These are phyloP conservation scores for Syrmaticus mikado DNA, from an alignment of 2,113 vertebrate genomes.

Conservation along the genomic window DNA sequence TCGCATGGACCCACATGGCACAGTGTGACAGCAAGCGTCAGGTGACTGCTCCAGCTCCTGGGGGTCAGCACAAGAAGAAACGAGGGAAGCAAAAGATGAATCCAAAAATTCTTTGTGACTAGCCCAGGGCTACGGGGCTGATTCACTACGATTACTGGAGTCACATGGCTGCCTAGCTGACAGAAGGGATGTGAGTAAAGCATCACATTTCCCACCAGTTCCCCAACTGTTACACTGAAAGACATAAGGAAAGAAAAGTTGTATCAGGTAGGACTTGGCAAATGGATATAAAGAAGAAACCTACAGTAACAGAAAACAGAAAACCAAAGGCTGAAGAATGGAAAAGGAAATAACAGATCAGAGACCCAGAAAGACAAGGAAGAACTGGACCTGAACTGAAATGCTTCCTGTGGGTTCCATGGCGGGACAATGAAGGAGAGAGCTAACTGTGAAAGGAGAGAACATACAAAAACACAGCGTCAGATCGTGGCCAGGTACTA, in stretches of 20 bases:
- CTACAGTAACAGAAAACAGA: neutral
- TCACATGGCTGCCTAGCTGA: constrained; percentile 22
- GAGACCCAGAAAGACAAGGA: neutral
- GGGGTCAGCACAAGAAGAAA: neutral
- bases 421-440: accelerated
- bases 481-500: neutral
- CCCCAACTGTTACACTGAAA: constrained; percentile 32
- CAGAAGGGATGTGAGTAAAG: constrained; percentile 43
- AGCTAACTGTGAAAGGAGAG: neutral
- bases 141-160: constrained; percentile 1
- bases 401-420: neutral
- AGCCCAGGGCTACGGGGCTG: neutral
- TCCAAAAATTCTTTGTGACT: neutral
- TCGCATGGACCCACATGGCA: neutral
- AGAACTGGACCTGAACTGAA: neutral
- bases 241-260: constrained; percentile 35
- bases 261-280: constrained; percentile 2
- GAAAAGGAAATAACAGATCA: neutral
- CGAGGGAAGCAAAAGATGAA: constrained; percentile 28
- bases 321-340: neutral
- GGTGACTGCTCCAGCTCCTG: neutral
- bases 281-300: neutral
- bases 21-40: neutral
- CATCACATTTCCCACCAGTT: constrained; percentile 30
- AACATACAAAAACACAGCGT: neutral